Evolutionary conservation across 2,797 vertebrate genomes (phyloP), one percentile per base, ranked within the genome.

Genomic region (Tapera naevia): DNA sequence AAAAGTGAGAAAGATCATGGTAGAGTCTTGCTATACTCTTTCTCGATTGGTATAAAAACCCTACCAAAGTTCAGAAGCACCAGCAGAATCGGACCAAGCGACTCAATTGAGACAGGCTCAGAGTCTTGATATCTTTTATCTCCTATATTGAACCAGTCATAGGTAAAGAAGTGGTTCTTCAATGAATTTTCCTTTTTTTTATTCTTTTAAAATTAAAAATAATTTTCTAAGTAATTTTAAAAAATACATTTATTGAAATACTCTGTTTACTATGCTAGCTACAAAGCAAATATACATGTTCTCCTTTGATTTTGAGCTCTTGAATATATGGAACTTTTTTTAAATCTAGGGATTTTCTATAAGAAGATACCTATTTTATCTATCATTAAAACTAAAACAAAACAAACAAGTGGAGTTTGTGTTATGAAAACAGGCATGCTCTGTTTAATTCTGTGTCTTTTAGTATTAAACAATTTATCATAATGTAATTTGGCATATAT

Each of bases 201-300:
- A 13, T 69, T 73, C 3, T 53, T 75, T 60, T 32, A 58, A 60
- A 86, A 48, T 19, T n/a, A 41, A 67, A 54, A 76, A n/a, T 22
- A 5, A 0, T 35, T 89, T 91, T 71, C 16, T 4, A 71, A 50
- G 1, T 18, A 21, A 24, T 32, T 35, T 30, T 0, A 22, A 60
- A 65, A 32, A 56, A 1, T 17, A 37, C 22, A 39, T 27, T 19
- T 58, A 37, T 27, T 46, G 66, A 84, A 15, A 7, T 39, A 65
- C 6, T 53, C 16, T 33, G 10, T 25, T 74, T 50, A 48, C 12
- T 66, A 2, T 54, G 3, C 17, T 62, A 66, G 22, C 73, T 67
- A 56, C 8, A 57, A 7, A 81, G 11, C 7, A 67, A 62, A 48
- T 15, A 50, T 25, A 7, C 6, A 35, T 21, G 41, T 46, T 14